Conservation (phyloP, 92 coral and sea anemone species). For the Phenganax stokvisi region DNA sequence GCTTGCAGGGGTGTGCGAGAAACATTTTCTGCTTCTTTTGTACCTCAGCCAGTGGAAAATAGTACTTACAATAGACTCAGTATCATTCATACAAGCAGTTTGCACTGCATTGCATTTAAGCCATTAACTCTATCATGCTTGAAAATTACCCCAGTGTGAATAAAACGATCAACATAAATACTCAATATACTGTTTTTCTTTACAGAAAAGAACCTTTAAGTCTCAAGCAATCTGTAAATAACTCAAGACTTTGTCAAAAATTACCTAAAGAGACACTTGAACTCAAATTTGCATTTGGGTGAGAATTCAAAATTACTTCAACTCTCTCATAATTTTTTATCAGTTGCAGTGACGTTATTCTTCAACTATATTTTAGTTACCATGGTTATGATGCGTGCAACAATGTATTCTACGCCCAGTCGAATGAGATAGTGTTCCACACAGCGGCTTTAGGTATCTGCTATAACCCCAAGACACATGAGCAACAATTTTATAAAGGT, state of each 20-base stretch:
- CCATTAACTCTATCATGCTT: too few species aligned
- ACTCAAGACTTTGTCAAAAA: constrained; percentile 55
- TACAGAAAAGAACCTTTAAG: constrained; percentile 25
- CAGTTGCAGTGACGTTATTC: background rate
- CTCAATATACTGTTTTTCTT: background rate
- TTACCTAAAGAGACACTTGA: constrained; percentile 76
- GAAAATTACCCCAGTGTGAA: too few species aligned
- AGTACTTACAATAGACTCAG: background rate
- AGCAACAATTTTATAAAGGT: constrained; percentile 89
- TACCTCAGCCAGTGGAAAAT: too few species aligned
- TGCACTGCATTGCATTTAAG: too few species aligned
- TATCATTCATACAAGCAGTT: background rate
- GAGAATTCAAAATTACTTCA: background rate
- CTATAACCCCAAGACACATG: constrained; percentile 69
- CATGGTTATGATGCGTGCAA: constrained; percentile 99
- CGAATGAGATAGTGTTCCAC: constrained; percentile 93
- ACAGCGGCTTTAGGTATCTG: constrained; percentile 90
- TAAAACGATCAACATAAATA: background rate
- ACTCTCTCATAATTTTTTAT: background rate
- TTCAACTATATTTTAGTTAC: constrained; percentile 58
- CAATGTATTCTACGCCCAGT: constrained; percentile 83
- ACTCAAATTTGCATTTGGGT: constrained; percentile 97
- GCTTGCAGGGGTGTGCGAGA: too few species aligned
- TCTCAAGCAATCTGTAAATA: constrained; percentile 36
- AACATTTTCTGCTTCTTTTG: too few species aligned